Base-by-base conservation (phyloP, 1,140 invertebrate species). In the Lordiphosa collinella region DNA sequence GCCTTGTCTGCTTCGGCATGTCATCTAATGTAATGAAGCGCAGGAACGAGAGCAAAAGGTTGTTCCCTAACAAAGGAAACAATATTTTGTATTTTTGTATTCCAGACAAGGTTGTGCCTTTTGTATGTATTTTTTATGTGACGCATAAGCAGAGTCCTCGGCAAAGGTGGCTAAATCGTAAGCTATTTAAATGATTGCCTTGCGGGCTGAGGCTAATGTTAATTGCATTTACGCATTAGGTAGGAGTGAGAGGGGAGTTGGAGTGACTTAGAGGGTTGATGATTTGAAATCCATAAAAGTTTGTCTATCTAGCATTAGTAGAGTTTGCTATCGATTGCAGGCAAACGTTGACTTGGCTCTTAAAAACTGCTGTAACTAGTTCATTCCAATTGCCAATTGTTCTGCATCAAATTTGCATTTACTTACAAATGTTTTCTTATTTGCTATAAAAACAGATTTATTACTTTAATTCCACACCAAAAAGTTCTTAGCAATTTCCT, bases 11-110 rank as follows among this genome's bases (percentile, higher is more conserved):
- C 13, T 47, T 32, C 36, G 64, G 55, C 48, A 66, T 69, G 65
- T 69, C 65, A 69, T 68, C 65, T 69, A 68, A 69, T 69, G 64
- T 69, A 69, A 69, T 69, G 65, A 69, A 68, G 64, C 64, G 31
- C 50, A 59, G 36, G 8, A 4, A 29, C 14, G 51, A 56, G 61
- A 51, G 47, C 37, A 65, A 59, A 68, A 51, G 54, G 55, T 59
- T 13, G 31, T 41, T 43, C 34, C 41, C 38, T 41, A 51, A 59
- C 29, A 60, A 29, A 29, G 25, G 25, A 7, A 29, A 29, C 25
- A 48, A 11, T 48, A 55, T 64, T 68, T 58, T 66, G 49, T 50
- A 47, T 67, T 67, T 67, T 32, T 18, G 63, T 67, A 67, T 67
- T 62, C 63, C 38, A 67, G 34, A 14, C 38, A 46, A 25, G 58